phyloP scores from a whole-genome alignment of 2,797 vertebrate species.

The Artibeus lituratus region DNA sequence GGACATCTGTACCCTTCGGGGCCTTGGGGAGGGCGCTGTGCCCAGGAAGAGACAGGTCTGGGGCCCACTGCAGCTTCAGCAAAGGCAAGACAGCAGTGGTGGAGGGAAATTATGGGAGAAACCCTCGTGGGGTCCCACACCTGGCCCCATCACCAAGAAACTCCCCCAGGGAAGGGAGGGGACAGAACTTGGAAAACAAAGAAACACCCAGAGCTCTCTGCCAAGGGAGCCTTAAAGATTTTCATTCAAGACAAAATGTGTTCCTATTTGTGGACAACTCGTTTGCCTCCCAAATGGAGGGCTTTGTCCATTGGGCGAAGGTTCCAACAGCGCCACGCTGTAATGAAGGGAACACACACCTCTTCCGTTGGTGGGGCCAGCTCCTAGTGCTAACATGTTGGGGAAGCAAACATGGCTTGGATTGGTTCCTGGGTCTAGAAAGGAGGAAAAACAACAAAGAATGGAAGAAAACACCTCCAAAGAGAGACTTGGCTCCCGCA shows the following conservation, averaged over 20 bases:
- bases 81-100: background rate
- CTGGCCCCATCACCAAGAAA: slow-evolving; percentile 47
- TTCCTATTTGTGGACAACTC: slow-evolving; percentile 53
- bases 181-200: background rate
- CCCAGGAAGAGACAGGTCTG: slow-evolving; percentile 61
- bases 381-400: background rate
- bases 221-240: slow-evolving; percentile 25
- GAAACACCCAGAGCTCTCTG: background rate
- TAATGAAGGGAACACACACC: background rate
- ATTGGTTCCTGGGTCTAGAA: slow-evolving; percentile 24
- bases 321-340: background rate
- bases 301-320: slow-evolving; percentile 27
- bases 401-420: slow-evolving; percentile 27
- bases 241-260: slow-evolving; percentile 43
- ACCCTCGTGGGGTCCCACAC: slow-evolving; percentile 12
- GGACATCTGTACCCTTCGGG: slow-evolving; percentile 72
- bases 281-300: slow-evolving; percentile 55
- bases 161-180: background rate
- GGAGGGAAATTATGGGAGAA: slow-evolving; percentile 52
- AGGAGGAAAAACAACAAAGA: background rate
- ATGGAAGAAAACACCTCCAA: slow-evolving; percentile 6
- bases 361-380: background rate
- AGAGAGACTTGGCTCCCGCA: background rate
- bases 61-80: background rate
- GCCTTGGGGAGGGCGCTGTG: slow-evolving; percentile 65